A percentile compares a stretch with the other conserved stretches of the same genome.
These are phyloP conservation scores for Erithacus rubecula DNA, from an alignment of 2,797 vertebrate species.

Conservation along the genomic window DNA sequence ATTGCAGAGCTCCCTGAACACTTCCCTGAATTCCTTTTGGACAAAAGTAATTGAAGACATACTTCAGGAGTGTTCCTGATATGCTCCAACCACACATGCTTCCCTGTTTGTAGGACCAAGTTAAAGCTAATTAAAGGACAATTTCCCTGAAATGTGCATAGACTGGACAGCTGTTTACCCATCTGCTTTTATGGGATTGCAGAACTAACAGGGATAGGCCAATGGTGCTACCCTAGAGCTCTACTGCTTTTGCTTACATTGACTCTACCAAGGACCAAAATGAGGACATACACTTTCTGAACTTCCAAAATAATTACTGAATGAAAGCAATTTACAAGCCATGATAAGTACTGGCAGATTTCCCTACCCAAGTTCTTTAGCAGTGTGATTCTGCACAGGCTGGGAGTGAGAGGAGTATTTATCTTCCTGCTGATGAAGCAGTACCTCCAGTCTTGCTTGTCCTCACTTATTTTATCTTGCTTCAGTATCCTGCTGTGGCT, in stretches of 20 bases:
- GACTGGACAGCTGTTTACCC: not conserved
- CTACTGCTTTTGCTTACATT: not conserved
- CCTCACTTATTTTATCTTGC: not conserved
- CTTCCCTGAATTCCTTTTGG: not conserved
- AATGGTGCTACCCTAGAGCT: not conserved
- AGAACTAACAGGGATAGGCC: not conserved
- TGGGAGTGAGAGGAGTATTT: not conserved
- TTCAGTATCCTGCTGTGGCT: not conserved
- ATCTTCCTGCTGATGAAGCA: not conserved
- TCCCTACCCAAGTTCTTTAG: not conserved
- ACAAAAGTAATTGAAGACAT: not conserved
- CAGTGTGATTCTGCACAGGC: not conserved
- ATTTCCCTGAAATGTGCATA: not conserved
- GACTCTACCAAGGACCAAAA: not conserved
- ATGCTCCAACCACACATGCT: not conserved
- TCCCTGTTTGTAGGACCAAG: not conserved
- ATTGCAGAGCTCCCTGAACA: not conserved
- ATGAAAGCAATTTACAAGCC: not conserved
- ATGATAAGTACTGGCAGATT: not conserved
- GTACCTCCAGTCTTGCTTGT: not conserved
- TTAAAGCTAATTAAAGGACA: not conserved
- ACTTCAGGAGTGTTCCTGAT: not conserved
- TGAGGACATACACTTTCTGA: not conserved
- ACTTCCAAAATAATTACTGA: not conserved
- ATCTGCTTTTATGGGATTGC: not conserved